Evolutionary conservation across 2,888 invertebrate genomes (phyloP), one percentile per base, ranked within the genome.

Genomic region (Epinotia ramella): DNA sequence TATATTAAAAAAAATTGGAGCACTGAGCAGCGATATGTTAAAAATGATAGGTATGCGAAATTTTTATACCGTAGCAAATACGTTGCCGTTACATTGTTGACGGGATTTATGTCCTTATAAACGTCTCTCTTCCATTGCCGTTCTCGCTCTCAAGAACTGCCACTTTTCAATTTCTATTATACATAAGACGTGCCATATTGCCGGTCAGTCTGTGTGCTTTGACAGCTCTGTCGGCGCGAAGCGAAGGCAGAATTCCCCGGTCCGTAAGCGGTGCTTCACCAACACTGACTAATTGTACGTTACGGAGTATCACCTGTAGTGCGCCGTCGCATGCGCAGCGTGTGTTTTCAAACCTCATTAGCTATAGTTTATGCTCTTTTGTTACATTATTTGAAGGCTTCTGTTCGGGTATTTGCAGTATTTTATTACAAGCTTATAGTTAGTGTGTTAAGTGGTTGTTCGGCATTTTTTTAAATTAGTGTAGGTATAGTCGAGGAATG

Each of bases 211-310:
- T 69, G 63, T 57, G 44, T 64, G 57, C 53, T 53, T 44, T 18
- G 63, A 20, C 56, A 40, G 63, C 33, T 44, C 56, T 46, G 64
- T 18, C 33, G 65, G 18, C 49, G 18, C 44, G 40, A 56, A n/a
- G 18, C 57, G 40, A 56, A n/a, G 53, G 7, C 33, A 44, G 63
- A 60, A 73, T 67, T 53, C 63, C 63, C 44, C 7, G 56, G 40
- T 67, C 44, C 24, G 44, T 75, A 64, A 49, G 20, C 57, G 40
- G 59, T 18, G 67, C 40, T 53, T 53, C 62, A 60, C 70, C 65
- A 71, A 60, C 65, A 16, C 44, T 70, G 59, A 70, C 74, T 70
- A 75, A 75, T 75, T 66, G 53, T 46, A 75, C 60, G 75, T 70
- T 65, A 70, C 70, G 70, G 65, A 24, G 65, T 75, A 70, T 65